phyloP scores from a whole-genome alignment of 23 tunicate species.

The Phallusia fumigata region DNA sequence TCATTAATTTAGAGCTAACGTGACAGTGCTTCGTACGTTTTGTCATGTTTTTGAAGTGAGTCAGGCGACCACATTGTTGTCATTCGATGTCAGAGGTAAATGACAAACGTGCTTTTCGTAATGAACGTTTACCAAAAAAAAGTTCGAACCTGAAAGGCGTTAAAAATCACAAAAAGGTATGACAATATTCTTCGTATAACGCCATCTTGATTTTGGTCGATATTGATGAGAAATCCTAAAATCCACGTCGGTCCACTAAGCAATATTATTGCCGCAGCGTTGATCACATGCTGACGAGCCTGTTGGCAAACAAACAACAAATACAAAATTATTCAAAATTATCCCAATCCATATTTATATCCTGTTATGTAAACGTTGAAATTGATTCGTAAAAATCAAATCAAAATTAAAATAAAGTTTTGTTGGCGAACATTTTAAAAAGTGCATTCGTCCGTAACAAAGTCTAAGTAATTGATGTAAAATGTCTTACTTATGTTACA shows the following conservation, averaged over 20 bases:
- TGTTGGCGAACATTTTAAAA: neutral
- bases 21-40: no score
- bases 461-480: no score
- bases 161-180: conserved; percentile 75
- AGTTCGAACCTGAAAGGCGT: conserved; percentile 72
- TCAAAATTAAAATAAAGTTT: neutral
- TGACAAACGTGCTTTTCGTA: neutral
- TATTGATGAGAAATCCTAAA: conserved; percentile 75
- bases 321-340: no score
- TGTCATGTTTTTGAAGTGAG: no score
- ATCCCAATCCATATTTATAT: no score
- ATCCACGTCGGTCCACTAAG: conserved; percentile 87
- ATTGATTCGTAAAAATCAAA: no score
- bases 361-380: no score
- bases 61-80: no score
- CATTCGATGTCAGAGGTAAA: neutral
- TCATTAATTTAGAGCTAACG: no score
- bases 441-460: no score
- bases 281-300: conserved; percentile 81
- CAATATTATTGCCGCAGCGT: conserved; percentile 65
- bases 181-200: conserved; percentile 56
- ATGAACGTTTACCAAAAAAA: no score
- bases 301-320: neutral
- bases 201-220: conserved; percentile 63
- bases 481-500: no score